Evolutionary conservation across 2,113 vertebrate genomes (phyloP), one percentile per base, ranked within the genome.

Genomic region (Illadopsis cleaveri): DNA sequence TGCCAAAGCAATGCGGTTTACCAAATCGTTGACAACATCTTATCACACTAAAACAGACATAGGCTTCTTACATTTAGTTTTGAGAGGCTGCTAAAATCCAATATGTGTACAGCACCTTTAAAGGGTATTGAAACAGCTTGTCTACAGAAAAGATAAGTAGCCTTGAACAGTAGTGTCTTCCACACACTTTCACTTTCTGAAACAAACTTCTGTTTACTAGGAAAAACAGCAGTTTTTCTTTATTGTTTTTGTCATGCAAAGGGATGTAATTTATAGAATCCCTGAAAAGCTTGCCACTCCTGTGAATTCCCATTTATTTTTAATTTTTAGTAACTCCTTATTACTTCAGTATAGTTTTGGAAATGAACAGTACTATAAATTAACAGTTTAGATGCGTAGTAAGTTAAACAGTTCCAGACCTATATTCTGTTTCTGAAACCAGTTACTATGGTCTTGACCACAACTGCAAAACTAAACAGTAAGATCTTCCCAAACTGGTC

Each of bases 41-140:
- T 97, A 97, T 97, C 96, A 73, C 44, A 47, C 37, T 64, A 78
- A 94, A 97, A 50, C 95, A 97, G 94, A 72, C 61, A 80, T 38
- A 45, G 62, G 65, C 66, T 96, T 90, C 62, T 86, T 75, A 78
- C 38, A 81, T 75, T 89, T 70, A 61, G 38, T 90, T 97, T 95
- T 94, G 89, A 96, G 94, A 91, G 58, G 37, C 33, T 83, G 45
- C 76, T 93, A 82, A 91, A 94, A 94, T 89, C 86, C 64, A 92
- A 1, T 86, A 77, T 54, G 35, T 78, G 70, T 85, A 80, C 50
- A 70, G 20, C 93, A 87, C 53, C 44, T 81, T 88, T 93, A 89
- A 85, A 91, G 78, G 44, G 10, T 82, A 69, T 93, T 91, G 86
- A 93, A 94, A 73, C 44, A 88, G 35, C 31, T 70, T 82, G 28